A percentile compares a stretch with the other conserved stretches of the same genome.
These are phyloP conservation scores for Euplexia lucipara DNA, from an alignment of 2,888 invertebrate genomes.

Conservation along the genomic window DNA sequence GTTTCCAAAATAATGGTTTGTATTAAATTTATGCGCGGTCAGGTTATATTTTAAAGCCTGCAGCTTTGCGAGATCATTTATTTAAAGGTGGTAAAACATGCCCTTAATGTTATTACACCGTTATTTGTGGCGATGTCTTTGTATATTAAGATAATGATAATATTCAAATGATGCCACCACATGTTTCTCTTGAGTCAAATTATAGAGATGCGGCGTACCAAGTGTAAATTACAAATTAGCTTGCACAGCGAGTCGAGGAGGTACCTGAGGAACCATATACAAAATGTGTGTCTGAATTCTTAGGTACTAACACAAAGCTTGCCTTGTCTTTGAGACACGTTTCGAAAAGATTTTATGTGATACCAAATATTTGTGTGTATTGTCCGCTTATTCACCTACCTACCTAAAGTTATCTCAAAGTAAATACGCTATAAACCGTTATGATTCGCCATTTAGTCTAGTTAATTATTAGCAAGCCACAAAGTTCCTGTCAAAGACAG, in stretches of 20 bases:
- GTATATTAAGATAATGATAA: slow-evolving; percentile 47
- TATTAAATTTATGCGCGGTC: slow-evolving; percentile 39
- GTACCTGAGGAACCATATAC: neutral
- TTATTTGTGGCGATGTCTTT: slow-evolving; percentile 43
- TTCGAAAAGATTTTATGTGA: neutral
- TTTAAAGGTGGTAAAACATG: slow-evolving; percentile 30
- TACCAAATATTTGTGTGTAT: neutral
- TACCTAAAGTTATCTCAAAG: neutral
- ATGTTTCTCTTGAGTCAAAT: slow-evolving; percentile 46
- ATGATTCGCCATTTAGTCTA: neutral
- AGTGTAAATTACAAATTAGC: slow-evolving; percentile 38
- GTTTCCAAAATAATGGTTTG: slow-evolving; percentile 28
- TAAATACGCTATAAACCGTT: neutral
- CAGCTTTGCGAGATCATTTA: slow-evolving; percentile 31
- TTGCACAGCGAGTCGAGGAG: neutral
- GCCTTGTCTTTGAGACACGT: neutral
- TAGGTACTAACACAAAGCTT: neutral
- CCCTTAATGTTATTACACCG: slow-evolving; percentile 21
- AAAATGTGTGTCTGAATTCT: slow-evolving; percentile 6
- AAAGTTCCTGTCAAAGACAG: slow-evolving; percentile 4
- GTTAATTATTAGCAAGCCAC: slow-evolving; percentile 11
- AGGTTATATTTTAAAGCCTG: slow-evolving; percentile 36
- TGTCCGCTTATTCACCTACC: neutral
- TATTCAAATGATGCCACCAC: slow-evolving; percentile 52
- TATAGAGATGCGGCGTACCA: slow-evolving; percentile 18